phyloP scores from a whole-genome alignment of 35 echinoderm and acorn worm species.

The Nesometra sesokonis region DNA sequence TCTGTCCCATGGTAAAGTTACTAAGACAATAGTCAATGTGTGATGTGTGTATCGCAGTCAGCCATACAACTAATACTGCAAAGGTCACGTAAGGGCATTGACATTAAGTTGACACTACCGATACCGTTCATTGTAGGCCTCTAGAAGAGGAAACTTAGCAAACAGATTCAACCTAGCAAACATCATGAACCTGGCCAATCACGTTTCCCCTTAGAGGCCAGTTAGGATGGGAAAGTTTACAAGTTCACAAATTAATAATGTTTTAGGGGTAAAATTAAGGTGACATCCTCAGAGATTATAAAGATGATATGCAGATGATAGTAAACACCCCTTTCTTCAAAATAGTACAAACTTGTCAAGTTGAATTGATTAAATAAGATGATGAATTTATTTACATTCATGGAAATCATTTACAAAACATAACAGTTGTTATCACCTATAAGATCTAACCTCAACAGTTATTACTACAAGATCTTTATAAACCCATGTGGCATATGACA shows the following conservation, averaged over 20 bases:
- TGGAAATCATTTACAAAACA: not conserved
- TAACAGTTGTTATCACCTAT: too few species aligned
- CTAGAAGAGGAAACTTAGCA: not conserved
- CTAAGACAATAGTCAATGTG: not conserved
- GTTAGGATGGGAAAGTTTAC: not conserved
- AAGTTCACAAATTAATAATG: not conserved
- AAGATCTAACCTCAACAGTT: too few species aligned
- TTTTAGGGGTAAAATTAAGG: not conserved
- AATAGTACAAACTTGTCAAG: not conserved
- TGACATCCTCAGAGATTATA: not conserved
- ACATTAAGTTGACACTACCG: not conserved
- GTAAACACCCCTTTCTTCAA: not conserved
- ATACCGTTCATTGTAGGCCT: not conserved
- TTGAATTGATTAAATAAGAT: not conserved
- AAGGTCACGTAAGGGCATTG: not conserved
- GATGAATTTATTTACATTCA: not conserved
- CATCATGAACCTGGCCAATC: not conserved
- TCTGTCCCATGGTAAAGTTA: not conserved
- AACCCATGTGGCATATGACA: too few species aligned
- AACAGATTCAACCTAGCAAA: not conserved
- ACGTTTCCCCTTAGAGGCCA: not conserved
- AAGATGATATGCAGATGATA: not conserved
- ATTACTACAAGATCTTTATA: too few species aligned
- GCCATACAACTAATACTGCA: not conserved
- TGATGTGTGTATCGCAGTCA: not conserved